These are phyloP conservation scores for Drosophila yakuba DNA, from an alignment of 1,140 invertebrate genomes.

Conservation along the genomic window DNA sequence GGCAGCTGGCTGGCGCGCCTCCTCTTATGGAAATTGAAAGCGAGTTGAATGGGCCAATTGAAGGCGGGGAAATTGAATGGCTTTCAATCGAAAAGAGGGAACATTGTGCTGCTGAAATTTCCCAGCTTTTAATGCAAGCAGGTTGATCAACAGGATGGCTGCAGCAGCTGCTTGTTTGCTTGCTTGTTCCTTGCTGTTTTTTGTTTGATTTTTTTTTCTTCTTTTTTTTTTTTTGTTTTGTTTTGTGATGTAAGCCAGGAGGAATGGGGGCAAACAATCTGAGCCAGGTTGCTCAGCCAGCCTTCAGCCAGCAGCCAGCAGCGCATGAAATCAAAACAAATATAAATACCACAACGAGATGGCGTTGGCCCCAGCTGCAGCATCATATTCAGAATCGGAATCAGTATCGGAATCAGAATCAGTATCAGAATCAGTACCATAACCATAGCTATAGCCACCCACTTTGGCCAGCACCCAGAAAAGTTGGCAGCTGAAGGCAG, in stretches of 20 bases:
- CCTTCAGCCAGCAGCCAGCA: constrained; percentile 8
- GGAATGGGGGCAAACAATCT: constrained; percentile 5
- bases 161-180: neutral
- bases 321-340: constrained; percentile 62
- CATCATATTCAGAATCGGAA: neutral
- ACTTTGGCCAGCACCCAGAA: neutral
- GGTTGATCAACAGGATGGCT: constrained; percentile 24
- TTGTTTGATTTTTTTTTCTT: no score
- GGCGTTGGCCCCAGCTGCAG: constrained; percentile 30
- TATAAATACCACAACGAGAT: constrained; percentile 54
- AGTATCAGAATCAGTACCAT: neutral
- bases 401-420: neutral
- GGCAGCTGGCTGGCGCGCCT: constrained; percentile 5
- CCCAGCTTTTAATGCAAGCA: constrained; percentile 1
- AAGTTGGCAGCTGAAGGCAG: constrained; percentile 34
- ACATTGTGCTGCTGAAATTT: constrained; percentile 18
- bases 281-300: constrained; percentile 5
- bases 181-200: no score
- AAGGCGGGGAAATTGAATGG: constrained; percentile 3
- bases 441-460: neutral
- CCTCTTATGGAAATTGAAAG: constrained; percentile 45
- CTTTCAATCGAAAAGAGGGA: constrained; percentile 4
- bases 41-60: constrained; percentile 23
- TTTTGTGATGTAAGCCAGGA: constrained; percentile 9
- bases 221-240: no score